Conservation (phyloP, 2,888 invertebrate species). For the Baccha elongata region DNA sequence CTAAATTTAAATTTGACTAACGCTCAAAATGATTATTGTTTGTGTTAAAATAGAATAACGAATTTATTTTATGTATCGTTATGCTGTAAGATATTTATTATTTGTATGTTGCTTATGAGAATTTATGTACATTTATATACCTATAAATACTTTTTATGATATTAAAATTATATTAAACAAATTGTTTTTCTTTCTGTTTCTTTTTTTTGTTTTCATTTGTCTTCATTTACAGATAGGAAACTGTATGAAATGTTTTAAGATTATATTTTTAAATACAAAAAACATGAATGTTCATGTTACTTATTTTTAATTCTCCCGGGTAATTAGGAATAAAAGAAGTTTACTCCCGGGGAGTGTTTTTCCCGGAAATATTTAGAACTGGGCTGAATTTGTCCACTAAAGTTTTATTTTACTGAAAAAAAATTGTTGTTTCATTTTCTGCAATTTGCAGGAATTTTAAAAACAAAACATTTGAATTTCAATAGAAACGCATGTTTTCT, state of each 20-base stretch:
- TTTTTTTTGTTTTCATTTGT: not conserved
- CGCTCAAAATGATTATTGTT: slow-evolving; percentile 11
- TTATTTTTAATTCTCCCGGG: too few species aligned
- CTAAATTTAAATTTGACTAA: not conserved
- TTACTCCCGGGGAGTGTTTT: too few species aligned
- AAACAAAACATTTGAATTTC: too few species aligned
- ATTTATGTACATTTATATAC: slow-evolving; percentile 22
- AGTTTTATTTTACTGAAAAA: too few species aligned
- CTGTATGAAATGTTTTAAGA: slow-evolving; percentile 18
- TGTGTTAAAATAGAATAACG: not conserved
- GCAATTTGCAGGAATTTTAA: too few species aligned
- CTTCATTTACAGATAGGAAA: not conserved
- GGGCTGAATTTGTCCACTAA: too few species aligned
- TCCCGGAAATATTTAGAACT: too few species aligned
- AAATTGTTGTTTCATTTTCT: too few species aligned
- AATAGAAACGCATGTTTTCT: too few species aligned
- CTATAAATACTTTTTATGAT: not conserved
- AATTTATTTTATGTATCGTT: slow-evolving; percentile 23
- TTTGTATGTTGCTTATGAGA: slow-evolving; percentile 25
- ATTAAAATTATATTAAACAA: slow-evolving; percentile 22
- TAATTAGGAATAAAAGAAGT: too few species aligned
- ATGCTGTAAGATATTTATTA: slow-evolving; percentile 54
- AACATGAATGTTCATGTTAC: too few species aligned
- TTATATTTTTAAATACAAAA: too few species aligned
- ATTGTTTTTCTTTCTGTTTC: not conserved